Base-by-base conservation (phyloP, 2,888 invertebrate species). In the Ectemnius cavifrons region DNA sequence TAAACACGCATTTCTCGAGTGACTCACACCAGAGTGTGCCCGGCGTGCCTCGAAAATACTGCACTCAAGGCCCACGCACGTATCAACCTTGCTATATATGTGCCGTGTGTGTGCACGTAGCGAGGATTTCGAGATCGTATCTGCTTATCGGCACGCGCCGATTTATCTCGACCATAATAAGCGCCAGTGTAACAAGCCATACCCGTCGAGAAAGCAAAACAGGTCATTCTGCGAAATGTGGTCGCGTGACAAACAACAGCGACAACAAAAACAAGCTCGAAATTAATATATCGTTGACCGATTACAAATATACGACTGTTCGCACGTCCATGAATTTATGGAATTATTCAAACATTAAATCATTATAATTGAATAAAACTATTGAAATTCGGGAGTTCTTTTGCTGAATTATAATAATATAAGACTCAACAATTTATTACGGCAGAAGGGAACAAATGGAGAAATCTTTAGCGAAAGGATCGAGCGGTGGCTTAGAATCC, bases 91-190 rank as follows among this genome's bases (percentile, higher is more conserved):
- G 16, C n/a, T 14, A 37, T 11, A 8, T 37, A 11, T 37, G 37
- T 37, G 8, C 5, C 37, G 5, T 37, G 37, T 37, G 37, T 37
- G 6, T 11, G 37, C 37, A 37, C 49, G n/a, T 14, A 20, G 37
- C 4, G 63, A 49, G 47, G 63, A 63, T 63, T 16, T 23, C 8
- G 8, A 37, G 37, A 64, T 64, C 64, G 64, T 16, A 57, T 63
- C 64, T 56, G 64, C 37, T 64, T 64, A 64, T 57, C 64, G 64
- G 57, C 64, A 56, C 64, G 57, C 56, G 64, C 13, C 64, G 37
- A 2, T n/a, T 64, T 64, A 64, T 64, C 57, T 52, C 52, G 52
- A 8, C 27, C 49, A 13, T 49, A 47, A 4, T 49, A 23, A 23
- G 13, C 47, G 27, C 14, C 20, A 27, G 27, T 61, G 18, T 6